Base-by-base conservation (phyloP, 2,113 vertebrate species). In the Phrynosoma platyrhinos region DNA sequence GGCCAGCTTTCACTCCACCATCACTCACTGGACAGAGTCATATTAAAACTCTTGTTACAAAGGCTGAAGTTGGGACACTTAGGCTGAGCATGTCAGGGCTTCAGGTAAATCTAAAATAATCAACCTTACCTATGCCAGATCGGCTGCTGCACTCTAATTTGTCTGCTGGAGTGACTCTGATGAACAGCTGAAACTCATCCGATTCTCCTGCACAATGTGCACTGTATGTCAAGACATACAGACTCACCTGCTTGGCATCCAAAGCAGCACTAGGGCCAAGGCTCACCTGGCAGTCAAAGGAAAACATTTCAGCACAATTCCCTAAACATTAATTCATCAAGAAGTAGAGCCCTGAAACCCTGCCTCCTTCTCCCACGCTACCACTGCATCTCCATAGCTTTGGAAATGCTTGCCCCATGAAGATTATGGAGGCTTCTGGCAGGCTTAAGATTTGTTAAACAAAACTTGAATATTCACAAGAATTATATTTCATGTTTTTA, bases 81-180 rank as follows among this genome's bases (percentile, higher is more conserved):
- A 42, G 32, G 58, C n/a, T 1, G 55, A 75, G 81, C 10, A 20
- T 72, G 10, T 9, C 62, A 55, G n/a, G 12, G 23, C 36, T 30
- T 40, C 81, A 47, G 23, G 47, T 13, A 18, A 55, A 82, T 75
- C 36, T 25, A 87, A 53, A 62, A 40, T 21, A 77, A 68, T 2
- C 68, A 71, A 10, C 62, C 94, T 91, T 90, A 97, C 97, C 96
- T 66, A 83, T 1, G 0, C 93, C 96, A 14, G 97, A 96, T 12
- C 40, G 87, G 8, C 66, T 36, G 0, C 21, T 23, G 90, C 96
- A 96, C 78, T 92, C 85, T 1, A 92, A 52, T 0, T 2, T 83
- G 1, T 76, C 68, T 1, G 85, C 89, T 0, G 0, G 9, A 0
- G 12, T 89, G 87, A 97, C 95, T 9, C 0, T 2, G 23, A 97